Evolutionary conservation across 2,888 invertebrate genomes (phyloP).

Genomic region (Brachypalpus laphriformis): DNA sequence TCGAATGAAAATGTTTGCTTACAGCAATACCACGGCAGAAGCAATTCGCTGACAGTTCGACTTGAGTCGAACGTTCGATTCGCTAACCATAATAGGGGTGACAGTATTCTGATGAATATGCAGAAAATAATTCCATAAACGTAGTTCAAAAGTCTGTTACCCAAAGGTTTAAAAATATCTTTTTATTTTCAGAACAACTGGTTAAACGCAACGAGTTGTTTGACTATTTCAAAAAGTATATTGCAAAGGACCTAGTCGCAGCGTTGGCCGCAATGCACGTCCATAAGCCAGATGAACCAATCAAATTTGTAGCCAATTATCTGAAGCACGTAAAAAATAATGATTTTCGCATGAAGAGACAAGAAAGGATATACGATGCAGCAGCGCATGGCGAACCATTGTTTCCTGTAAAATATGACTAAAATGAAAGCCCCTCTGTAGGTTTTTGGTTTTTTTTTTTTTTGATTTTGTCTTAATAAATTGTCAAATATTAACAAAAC

Average conservation of each 20-base stretch:
- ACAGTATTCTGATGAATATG: too few relatives aligned
- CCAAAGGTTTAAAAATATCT: neutral
- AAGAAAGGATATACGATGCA: slow-evolving; percentile 34
- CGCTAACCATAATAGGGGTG: too few relatives aligned
- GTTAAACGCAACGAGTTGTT: slow-evolving; percentile 50
- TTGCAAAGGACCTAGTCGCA: slow-evolving; percentile 27
- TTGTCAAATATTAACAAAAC: too few relatives aligned
- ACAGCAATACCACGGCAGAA: too few relatives aligned
- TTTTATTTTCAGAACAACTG: slow-evolving; percentile 48
- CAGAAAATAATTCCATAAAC: too few relatives aligned
- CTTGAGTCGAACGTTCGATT: too few relatives aligned
- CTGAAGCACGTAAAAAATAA: slow-evolving; percentile 60
- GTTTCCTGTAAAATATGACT: slow-evolving; percentile 5
- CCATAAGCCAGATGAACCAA: slow-evolving; percentile 52
- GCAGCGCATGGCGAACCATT: slow-evolving; percentile 31
- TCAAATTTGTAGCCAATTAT: slow-evolving; percentile 53
- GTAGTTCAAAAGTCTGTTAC: too few relatives aligned
- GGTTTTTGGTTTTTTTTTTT: neutral
- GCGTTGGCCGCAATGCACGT: slow-evolving; percentile 62
- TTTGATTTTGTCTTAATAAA: too few relatives aligned
- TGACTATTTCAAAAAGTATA: slow-evolving; percentile 47
- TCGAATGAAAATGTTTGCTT: too few relatives aligned
- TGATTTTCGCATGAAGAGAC: slow-evolving; percentile 35
- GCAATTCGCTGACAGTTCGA: too few relatives aligned
- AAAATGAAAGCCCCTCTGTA: neutral